Evolutionary conservation across 2,888 invertebrate species (phyloP).

Genomic region (Tinea trinotella): DNA sequence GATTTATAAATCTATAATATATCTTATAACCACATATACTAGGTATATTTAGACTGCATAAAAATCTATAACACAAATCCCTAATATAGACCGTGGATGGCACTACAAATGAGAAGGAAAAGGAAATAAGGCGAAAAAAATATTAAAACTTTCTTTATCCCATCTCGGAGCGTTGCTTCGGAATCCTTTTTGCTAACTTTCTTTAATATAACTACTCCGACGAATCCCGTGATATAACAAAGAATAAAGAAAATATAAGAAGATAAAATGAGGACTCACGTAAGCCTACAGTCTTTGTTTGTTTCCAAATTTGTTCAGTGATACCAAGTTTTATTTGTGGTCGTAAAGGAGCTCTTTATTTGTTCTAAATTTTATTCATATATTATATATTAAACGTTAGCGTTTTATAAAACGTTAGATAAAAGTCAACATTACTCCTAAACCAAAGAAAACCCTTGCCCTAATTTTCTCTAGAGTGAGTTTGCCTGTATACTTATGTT

Average conservation of each 20-base stretch:
- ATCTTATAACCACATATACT: too few species aligned
- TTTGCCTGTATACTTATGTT: too few species aligned
- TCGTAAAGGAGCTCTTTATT: not conserved
- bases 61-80: slow-evolving; percentile 13
- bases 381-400: not conserved
- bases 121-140: slow-evolving; percentile 35
- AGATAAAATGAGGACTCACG: slow-evolving; percentile 22
- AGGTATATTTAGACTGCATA: too few species aligned
- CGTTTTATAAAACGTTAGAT: not conserved
- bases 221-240: slow-evolving; percentile 24
- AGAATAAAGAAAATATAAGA: slow-evolving; percentile 23
- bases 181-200: slow-evolving; percentile 49
- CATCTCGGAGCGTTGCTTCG: slow-evolving; percentile 35
- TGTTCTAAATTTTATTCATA: not conserved
- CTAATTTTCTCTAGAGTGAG: too few species aligned
- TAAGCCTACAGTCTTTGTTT: slow-evolving; percentile 21
- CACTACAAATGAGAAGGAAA: slow-evolving; percentile 37
- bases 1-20: too few species aligned
- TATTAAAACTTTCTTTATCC: slow-evolving; percentile 52
- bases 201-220: slow-evolving; percentile 35
- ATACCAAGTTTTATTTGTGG: not conserved
- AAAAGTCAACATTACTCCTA: not conserved
- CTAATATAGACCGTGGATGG: slow-evolving; percentile 29
- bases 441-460: too few species aligned
- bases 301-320: slow-evolving; percentile 19